Evolutionary conservation across 2,888 invertebrate genomes (phyloP).

Genomic region (Bhutanitis thaidina): DNA sequence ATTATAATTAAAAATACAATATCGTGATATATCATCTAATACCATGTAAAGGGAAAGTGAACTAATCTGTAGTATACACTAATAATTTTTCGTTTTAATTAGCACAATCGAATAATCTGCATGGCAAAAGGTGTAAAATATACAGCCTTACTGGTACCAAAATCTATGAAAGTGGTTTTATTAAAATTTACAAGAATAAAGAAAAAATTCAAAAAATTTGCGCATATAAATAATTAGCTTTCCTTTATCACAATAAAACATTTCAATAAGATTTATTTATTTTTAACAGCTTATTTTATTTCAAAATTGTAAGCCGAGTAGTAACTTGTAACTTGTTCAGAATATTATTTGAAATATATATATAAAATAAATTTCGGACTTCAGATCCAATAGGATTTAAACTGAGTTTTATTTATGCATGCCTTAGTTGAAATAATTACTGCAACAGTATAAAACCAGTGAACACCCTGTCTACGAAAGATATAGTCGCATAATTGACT

Average conservation of each 20-base stretch:
- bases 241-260: not conserved
- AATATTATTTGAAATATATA: too few relatives aligned
- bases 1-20: not conserved
- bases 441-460: not conserved
- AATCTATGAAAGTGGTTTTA: not conserved
- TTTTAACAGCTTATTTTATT: too few relatives aligned
- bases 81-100: not conserved
- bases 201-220: not conserved
- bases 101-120: not conserved
- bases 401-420: not conserved
- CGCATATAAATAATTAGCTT: conserved; percentile 1
- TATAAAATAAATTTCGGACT: too few relatives aligned
- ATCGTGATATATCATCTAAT: conserved; percentile 11
- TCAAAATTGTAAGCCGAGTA: too few relatives aligned
- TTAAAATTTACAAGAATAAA: not conserved
- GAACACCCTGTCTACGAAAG: conserved; percentile 14
- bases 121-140: not conserved
- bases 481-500: conserved; percentile 48
- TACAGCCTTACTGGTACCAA: not conserved
- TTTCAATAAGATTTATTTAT: not conserved
- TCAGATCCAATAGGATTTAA: conserved; percentile 1
- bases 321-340: too few relatives aligned
- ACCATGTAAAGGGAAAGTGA: conserved; percentile 17
- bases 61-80: not conserved
- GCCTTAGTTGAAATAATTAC: not conserved